Conservation (phyloP, 2,797 vertebrate species). For the Tangara arthus region DNA sequence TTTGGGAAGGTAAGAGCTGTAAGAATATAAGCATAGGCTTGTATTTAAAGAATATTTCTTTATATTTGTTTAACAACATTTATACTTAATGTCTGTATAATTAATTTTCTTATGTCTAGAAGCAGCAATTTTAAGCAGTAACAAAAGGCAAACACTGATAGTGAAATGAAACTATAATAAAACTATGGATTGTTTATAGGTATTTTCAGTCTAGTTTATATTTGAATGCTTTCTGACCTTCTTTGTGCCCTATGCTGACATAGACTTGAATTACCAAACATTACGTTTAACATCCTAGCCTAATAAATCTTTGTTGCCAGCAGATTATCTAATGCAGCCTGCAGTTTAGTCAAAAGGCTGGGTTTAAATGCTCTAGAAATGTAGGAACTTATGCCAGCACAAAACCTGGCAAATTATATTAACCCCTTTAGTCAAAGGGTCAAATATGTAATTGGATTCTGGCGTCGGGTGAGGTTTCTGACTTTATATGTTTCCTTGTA, state of each 20-base stretch:
- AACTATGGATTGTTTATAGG: not conserved
- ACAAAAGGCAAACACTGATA: not conserved
- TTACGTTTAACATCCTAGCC: not conserved
- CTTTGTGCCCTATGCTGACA: slow-evolving; percentile 9
- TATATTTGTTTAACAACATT: not conserved
- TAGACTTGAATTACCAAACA: not conserved
- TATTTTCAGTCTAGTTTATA: not conserved
- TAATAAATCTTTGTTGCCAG: not conserved
- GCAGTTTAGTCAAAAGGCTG: not conserved
- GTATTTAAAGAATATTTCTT: not conserved
- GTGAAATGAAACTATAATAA: not conserved
- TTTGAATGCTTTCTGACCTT: not conserved
- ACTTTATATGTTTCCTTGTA: not conserved
- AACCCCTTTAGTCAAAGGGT: not conserved
- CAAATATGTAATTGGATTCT: not conserved
- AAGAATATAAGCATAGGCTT: not conserved
- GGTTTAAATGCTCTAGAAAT: not conserved
- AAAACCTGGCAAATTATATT: not conserved
- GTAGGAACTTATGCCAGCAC: not conserved
- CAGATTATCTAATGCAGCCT: not conserved
- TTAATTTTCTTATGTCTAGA: not conserved
- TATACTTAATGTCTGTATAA: not conserved
- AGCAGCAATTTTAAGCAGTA: not conserved
- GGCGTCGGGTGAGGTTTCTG: not conserved
- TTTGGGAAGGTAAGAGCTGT: not conserved